A percentile compares a stretch with the other conserved stretches of the same genome.
These are phyloP conservation scores for Aldabrachelys gigantea DNA, from an alignment of 2,113 vertebrate genomes.

Conservation along the genomic window DNA sequence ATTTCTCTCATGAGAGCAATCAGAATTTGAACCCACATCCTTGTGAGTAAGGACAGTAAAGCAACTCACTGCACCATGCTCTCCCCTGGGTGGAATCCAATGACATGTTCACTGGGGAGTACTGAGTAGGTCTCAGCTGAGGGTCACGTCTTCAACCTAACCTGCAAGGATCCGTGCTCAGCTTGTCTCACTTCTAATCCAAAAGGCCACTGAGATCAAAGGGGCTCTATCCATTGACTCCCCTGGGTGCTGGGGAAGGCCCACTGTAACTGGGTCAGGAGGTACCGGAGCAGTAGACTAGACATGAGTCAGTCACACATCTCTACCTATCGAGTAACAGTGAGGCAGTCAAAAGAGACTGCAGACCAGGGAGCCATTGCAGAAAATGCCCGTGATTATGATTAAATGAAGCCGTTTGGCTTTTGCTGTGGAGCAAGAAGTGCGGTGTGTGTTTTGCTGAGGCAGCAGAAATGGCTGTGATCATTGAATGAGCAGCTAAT, in stretches of 20 bases:
- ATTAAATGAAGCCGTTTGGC: constrained; percentile 56
- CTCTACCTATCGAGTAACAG: not conserved
- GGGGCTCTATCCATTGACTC: not conserved
- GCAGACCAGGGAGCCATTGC: constrained; percentile 44
- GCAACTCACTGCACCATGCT: not conserved
- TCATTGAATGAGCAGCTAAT: constrained; percentile 73
- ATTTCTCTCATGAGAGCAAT: too few species aligned
- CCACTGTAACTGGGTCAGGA: not conserved
- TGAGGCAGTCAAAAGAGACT: not conserved
- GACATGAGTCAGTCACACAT: not conserved
- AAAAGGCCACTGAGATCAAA: not conserved
- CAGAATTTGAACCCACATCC: too few species aligned
- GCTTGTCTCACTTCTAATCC: not conserved
- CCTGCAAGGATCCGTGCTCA: accelerated
- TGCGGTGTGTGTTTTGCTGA: constrained; percentile 67
- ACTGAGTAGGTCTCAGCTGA: not conserved
- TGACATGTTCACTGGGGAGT: not conserved
- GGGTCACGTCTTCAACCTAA: not conserved
- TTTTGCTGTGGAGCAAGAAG: constrained; percentile 62
- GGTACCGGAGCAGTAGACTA: accelerated
- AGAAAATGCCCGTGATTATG: constrained; percentile 46
- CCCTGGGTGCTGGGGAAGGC: not conserved
- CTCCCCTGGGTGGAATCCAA: too few species aligned
- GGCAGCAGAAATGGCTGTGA: constrained; percentile 58
- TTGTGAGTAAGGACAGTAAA: not conserved